Base-by-base conservation (phyloP, 2,888 invertebrate species). In the Odontomyia ornata region DNA sequence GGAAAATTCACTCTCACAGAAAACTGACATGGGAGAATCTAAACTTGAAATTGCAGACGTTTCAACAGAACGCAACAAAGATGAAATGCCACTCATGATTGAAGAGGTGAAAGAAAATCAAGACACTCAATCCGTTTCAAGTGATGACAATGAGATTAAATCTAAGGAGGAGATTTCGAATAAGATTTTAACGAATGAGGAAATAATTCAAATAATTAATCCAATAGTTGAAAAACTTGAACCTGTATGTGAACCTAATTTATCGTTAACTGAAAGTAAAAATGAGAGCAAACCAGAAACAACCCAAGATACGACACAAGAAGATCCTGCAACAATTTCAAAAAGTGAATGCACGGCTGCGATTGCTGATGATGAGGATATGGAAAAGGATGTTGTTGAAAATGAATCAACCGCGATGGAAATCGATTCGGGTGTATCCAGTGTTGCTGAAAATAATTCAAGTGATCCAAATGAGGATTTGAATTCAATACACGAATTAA, bases 381-480 rank as follows among this genome's bases (percentile, higher is more conserved):
- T 52, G 15, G 67, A 57, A 21, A 60, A 52, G 27, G 43, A 18
- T 47, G 28, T 7, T 15, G 57, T 13, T 36, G 23, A 36, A n/a
- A 21, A 18, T 18, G 76, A 76, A 43, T 15, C n/a, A 7, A 36
- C 15, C 0, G 27, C 36, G 15, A 65, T 75, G 71, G 77, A 79
- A 21, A 57, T 75, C 30, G 69, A 75, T 77, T 77, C 72, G 4
- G 77, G 72, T 5, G 57, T 77, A 9, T 56, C 52, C 3, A 60
- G 75, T 60, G 65, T 73, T 9, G 75, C 57, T 15, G 77, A 77
- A 56, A 73, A 65, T 30, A 76, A 62, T 71, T 75, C 64, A 46
- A 75, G 46, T 27, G 75, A 75, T 46, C 62, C 75, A 18, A 75
- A 75, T 47, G 75, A 65, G 46, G 73, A 73, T 73, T 56, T 72